Evolutionary conservation across 2,888 invertebrate genomes (phyloP).

Genomic region (Drosophila planitibia): DNA sequence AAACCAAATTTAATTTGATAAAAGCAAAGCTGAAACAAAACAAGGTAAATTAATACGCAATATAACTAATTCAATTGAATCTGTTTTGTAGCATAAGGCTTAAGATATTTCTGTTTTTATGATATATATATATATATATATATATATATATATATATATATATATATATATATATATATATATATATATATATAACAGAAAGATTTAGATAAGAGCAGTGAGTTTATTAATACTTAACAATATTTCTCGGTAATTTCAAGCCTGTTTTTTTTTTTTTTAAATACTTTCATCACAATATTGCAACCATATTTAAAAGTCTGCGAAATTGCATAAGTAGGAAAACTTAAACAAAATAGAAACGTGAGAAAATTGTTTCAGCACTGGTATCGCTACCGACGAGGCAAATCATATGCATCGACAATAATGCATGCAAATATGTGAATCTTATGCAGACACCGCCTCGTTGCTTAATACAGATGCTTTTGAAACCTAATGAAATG

Average conservation of each 20-base stretch:
- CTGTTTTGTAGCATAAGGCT: neutral
- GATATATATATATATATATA: neutral
- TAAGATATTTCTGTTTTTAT: neutral
- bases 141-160: neutral
- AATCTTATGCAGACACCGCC: neutral
- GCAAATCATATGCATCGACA: slow-evolving; percentile 18
- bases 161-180: neutral
- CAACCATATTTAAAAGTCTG: slow-evolving; percentile 25
- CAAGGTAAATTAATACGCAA: neutral
- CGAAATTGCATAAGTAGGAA: neutral
- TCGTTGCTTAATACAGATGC: slow-evolving; percentile 5
- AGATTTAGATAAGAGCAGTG: neutral
- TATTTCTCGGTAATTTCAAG: neutral
- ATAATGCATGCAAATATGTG: neutral
- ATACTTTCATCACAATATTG: neutral
- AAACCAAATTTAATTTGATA: neutral
- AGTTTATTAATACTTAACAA: neutral
- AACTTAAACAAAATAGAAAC: slow-evolving; percentile 2
- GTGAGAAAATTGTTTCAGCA: slow-evolving; percentile 36
- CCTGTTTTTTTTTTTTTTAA: neutral
- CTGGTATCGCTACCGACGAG: neutral
- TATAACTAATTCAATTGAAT: neutral
- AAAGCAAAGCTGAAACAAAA: neutral
- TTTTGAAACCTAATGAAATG: neutral
- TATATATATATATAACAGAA: neutral